A percentile compares a stretch with the other conserved stretches of the same genome.
phyloP scores from a whole-genome alignment of 2,113 vertebrate species.

The Marmota monax region DNA sequence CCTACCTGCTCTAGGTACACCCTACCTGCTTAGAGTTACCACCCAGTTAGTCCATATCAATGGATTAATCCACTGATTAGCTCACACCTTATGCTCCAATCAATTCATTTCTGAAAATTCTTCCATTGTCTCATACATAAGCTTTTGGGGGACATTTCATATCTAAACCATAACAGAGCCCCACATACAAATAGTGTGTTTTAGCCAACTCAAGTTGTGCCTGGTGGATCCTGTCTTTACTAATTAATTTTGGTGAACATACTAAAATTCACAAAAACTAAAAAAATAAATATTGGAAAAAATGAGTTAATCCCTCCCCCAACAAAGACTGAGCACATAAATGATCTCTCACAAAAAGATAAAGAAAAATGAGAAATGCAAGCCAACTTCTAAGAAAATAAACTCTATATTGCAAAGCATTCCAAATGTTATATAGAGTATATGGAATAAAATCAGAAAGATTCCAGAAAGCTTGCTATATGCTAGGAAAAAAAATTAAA shows the following conservation, averaged over 20 bases:
- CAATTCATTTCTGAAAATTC: no score
- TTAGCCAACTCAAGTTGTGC: neutral
- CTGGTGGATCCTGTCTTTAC: neutral
- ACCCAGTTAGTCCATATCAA: no score
- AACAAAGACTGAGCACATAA: neutral
- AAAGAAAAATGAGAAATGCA: conserved; percentile 34
- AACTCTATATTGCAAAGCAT: conserved; percentile 30
- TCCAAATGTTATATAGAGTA: neutral
- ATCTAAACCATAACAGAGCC: no score
- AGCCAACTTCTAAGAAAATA: conserved; percentile 39
- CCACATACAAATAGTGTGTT: neutral
- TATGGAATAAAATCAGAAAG: neutral
- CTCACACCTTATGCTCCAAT: no score
- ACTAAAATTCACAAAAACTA: neutral
- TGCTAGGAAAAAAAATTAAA: neutral
- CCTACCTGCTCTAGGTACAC: no score
- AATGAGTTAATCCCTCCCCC: neutral
- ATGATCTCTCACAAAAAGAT: neutral
- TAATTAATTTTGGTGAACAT: neutral
- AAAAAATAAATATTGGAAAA: neutral
- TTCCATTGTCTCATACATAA: no score
- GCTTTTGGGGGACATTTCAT: no score
- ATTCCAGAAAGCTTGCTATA: neutral
- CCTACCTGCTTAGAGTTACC: no score
- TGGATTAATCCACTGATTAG: no score